Percentiles rank a stretch among this genome's conserved stretches.
These are phyloP conservation scores for Neolamprologus falcicula DNA, from an alignment of 2,113 vertebrate genomes.

Conservation along the genomic window DNA sequence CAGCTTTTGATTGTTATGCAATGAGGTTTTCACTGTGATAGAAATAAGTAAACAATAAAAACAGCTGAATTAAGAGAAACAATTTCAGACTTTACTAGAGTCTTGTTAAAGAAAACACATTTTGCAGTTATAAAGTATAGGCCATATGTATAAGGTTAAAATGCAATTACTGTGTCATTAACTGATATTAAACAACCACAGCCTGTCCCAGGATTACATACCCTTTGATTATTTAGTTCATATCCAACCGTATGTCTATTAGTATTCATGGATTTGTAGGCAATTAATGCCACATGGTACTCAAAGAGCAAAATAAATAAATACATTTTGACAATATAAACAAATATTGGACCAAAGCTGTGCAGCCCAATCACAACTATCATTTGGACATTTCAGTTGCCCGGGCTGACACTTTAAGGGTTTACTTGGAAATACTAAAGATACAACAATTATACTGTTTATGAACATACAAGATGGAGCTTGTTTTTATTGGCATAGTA, in stretches of 20 bases:
- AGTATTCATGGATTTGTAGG: background rate
- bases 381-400: background rate
- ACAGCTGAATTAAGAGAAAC: background rate
- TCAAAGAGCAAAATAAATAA: background rate
- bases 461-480: background rate
- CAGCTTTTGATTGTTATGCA: accelerated
- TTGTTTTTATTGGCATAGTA: background rate
- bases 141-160: background rate
- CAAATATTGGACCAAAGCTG: background rate
- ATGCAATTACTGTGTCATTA: background rate
- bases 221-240: background rate
- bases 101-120: background rate
- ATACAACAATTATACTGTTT: background rate
- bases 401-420: background rate
- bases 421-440: background rate
- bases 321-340: background rate
- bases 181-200: background rate
- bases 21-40: background rate
- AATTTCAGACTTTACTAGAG: background rate
- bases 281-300: background rate
- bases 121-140: background rate
- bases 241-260: background rate
- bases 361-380: background rate
- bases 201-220: slow-evolving; percentile 29
- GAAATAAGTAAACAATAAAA: background rate